Evolutionary conservation across 2,113 vertebrate species (phyloP).

Genomic region (Clupea harengus): DNA sequence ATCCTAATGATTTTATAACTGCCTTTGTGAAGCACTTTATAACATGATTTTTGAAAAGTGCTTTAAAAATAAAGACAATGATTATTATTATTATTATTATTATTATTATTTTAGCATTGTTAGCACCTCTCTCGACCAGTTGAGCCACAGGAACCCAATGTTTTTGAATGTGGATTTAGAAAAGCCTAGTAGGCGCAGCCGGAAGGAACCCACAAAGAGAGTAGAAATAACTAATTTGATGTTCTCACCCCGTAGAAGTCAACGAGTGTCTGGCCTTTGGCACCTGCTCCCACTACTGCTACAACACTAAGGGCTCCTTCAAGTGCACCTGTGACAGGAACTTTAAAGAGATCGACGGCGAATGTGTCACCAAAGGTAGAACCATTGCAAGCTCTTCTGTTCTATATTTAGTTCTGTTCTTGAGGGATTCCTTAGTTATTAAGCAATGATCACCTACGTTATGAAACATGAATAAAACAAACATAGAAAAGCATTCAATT

Average conservation of each 20-base stretch:
- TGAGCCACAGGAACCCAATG: too few relatives aligned
- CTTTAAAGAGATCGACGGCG: slow-evolving; percentile 77
- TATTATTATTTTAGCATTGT: too few relatives aligned
- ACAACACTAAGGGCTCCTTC: slow-evolving; percentile 80
- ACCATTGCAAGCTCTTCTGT: not conserved
- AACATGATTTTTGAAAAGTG: too few relatives aligned
- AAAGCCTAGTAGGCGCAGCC: too few relatives aligned
- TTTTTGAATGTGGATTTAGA: too few relatives aligned
- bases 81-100: too few relatives aligned
- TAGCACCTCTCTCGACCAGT: too few relatives aligned
- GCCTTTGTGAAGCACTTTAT: too few relatives aligned
- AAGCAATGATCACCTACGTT: not conserved
- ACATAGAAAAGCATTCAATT: not conserved
- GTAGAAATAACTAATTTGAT: not conserved
- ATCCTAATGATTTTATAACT: too few relatives aligned
- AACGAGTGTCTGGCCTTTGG: slow-evolving; percentile 83
- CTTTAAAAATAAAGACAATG: too few relatives aligned
- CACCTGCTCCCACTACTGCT: slow-evolving; percentile 79
- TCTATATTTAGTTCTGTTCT: not conserved
- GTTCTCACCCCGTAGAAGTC: slow-evolving; percentile 65
- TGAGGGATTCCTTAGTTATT: not conserved
- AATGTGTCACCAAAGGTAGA: slow-evolving; percentile 83
- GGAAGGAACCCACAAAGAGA: too few relatives aligned
- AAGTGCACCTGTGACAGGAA: slow-evolving; percentile 80
- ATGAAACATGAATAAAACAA: not conserved